Percentiles rank a stretch among this genome's conserved stretches.
These are phyloP conservation scores for Amphimedon queenslandica DNA, from an alignment of 37 sponge, comb jelly and placozoan species.

Conservation along the genomic window DNA sequence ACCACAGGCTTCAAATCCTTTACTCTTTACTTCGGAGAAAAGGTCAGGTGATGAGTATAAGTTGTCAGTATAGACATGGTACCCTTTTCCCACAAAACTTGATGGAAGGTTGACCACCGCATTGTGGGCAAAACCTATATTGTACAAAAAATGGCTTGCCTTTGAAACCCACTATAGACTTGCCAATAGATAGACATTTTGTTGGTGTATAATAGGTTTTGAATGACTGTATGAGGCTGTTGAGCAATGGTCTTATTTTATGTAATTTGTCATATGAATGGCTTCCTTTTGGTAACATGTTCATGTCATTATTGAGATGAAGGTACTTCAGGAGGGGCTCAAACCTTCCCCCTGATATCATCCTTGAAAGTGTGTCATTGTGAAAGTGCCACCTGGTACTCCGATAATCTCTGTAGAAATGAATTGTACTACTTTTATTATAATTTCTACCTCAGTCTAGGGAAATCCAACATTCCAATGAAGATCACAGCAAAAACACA, in stretches of 20 bases:
- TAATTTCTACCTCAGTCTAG: too few relatives aligned
- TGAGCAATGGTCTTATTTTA: background rate
- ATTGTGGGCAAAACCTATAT: background rate
- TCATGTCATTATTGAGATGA: constrained; percentile 6
- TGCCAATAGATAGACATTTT: background rate
- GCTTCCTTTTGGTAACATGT: background rate
- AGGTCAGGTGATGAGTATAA: too few relatives aligned
- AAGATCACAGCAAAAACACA: background rate
- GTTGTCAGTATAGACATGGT: too few relatives aligned
- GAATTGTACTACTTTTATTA: too few relatives aligned
- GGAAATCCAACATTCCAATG: background rate
- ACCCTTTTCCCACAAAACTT: too few relatives aligned
- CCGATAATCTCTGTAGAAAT: background rate
- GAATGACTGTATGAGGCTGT: background rate
- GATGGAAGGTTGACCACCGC: too few relatives aligned
- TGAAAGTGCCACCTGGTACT: background rate
- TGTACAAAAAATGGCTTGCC: background rate
- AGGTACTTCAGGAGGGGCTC: background rate
- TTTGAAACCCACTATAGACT: background rate
- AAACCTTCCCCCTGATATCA: background rate
- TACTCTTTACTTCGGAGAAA: too few relatives aligned
- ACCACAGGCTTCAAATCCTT: too few relatives aligned
- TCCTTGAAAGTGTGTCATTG: background rate
- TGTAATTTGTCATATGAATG: background rate
- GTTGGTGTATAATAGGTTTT: background rate